phyloP scores from a whole-genome alignment of 2,113 vertebrate genomes.

The Daboia siamensis region DNA sequence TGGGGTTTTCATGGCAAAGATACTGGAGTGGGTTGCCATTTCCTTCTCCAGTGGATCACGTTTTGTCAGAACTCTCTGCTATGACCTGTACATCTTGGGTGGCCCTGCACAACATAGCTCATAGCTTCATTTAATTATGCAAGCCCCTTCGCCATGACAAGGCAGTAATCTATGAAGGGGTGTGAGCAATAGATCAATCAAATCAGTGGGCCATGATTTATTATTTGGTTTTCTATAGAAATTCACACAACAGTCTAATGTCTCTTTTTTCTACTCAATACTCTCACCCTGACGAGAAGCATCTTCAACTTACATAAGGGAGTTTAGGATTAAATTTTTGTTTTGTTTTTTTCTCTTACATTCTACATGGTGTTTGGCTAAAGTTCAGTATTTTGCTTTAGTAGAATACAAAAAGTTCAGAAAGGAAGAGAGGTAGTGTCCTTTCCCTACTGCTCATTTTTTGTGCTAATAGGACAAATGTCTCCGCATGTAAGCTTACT shows the following conservation, averaged over 20 bases:
- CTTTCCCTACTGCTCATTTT: background rate
- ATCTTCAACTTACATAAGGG: background rate
- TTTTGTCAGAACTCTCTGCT: too few species aligned
- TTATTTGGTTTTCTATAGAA: background rate
- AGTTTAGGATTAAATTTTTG: background rate
- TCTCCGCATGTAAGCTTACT: background rate
- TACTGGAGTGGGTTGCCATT: too few species aligned
- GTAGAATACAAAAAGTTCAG: background rate
- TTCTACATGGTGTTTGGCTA: background rate
- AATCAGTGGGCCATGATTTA: background rate
- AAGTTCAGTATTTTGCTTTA: background rate
- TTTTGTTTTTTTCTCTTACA: background rate
- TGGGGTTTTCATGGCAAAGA: too few species aligned
- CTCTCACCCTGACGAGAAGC: background rate
- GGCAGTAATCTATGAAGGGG: too few species aligned
- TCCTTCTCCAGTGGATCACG: too few species aligned
- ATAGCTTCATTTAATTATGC: too few species aligned
- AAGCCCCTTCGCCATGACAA: too few species aligned
- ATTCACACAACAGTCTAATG: background rate
- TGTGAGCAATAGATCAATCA: background rate
- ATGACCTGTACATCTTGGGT: too few species aligned
- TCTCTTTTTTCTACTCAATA: background rate
- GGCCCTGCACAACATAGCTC: too few species aligned
- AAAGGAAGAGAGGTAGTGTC: background rate
- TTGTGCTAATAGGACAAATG: background rate